These are phyloP conservation scores for Dasyurus viverrinus DNA, from an alignment of 2,113 vertebrate genomes.

Conservation along the genomic window DNA sequence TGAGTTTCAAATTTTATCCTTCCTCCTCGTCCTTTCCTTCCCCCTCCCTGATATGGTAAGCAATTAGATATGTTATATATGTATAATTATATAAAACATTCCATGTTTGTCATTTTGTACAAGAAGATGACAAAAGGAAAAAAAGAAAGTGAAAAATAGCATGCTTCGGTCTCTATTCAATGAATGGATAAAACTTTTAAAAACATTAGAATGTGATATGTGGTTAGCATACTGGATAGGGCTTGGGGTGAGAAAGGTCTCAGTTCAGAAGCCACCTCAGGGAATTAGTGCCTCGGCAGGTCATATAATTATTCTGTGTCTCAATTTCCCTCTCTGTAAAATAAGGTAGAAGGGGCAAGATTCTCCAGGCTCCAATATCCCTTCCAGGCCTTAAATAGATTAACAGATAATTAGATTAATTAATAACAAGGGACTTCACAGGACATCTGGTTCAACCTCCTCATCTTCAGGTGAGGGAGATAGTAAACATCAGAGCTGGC, in stretches of 20 bases:
- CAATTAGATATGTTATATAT: no score
- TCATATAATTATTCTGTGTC: neutral
- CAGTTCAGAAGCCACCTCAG: neutral
- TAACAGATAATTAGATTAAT: no score
- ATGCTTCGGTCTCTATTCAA: no score
- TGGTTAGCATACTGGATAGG: neutral
- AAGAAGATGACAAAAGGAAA: no score
- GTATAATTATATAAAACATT: no score
- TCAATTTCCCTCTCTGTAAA: neutral
- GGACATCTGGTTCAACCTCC: neutral
- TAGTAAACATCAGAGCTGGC: neutral
- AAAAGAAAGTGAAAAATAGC: no score
- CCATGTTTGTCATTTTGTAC: no score
- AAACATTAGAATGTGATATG: neutral
- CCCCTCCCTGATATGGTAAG: no score
- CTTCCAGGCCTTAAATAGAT: neutral
- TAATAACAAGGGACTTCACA: neutral
- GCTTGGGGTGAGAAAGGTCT: neutral
- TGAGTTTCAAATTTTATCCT: no score
- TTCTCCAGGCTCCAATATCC: neutral
- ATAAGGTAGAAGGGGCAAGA: neutral
- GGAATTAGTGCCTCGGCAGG: neutral
- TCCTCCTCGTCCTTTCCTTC: no score
- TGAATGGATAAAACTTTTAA: neutral
- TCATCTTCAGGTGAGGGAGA: neutral